Evolutionary conservation across 2,888 invertebrate genomes (phyloP), one percentile per base, ranked within the genome.

Genomic region (Schrankia costaestrigalis): DNA sequence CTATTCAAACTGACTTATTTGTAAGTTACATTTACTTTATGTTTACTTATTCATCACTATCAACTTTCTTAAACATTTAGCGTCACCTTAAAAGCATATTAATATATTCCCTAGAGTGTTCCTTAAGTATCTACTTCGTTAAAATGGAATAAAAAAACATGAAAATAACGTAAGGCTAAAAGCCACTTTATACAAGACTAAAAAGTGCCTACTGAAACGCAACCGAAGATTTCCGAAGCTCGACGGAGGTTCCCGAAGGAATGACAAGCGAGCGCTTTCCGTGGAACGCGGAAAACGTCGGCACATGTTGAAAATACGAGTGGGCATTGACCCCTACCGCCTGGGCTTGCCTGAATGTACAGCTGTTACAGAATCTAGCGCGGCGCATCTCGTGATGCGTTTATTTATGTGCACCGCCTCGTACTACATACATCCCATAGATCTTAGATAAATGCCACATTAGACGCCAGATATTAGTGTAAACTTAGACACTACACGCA

Each of bases 241-340:
- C 25, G 33, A 65, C 84, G 82, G 78, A 65, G 64, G 55, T 56
- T 58, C 60, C 78, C 82, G 84, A 84, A 78, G 76, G 78, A 79
- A 77, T 78, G 81, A 78, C 80, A 78, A 68, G 71, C 71, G 56
- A 67, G 77, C 70, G 78, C 76, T 85, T 83, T 85, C 83, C 85
- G 63, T 71, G 82, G 86, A 86, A 86, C 86, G 86, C 86, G 86
- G 86, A 86, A 86, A 86, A 83, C 80, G 77, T 73, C 77, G 71
- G 82, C 84, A 83, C 80, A 84, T 85, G 86, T 86, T 85, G 85
- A 85, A 86, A 86, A 86, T 85, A 85, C 86, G 72, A 75, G 69
- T 76, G 85, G 85, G 68, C 85, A 83, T 77, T 85, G 85, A 84
- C 85, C 85, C 84, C 84, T 76, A 76, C 67, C 77, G 76, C 69